Conservation (phyloP, 2,888 invertebrate species). For the Bombylius discolor region DNA sequence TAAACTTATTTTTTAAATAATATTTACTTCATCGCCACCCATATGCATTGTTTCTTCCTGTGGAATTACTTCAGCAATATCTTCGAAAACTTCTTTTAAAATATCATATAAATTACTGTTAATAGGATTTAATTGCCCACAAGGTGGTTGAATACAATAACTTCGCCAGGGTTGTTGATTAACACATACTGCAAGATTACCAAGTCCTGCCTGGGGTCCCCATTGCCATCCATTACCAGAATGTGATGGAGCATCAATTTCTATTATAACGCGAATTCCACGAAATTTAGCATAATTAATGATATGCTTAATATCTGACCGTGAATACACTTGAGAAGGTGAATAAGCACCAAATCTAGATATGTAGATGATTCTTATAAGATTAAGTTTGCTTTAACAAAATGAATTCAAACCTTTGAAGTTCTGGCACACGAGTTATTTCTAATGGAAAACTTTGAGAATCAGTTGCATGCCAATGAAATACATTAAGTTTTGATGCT, state of each 20-base stretch:
- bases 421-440: slow-evolving; percentile 56
- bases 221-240: slow-evolving; percentile 75
- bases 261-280: slow-evolving; percentile 74
- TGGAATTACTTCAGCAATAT: slow-evolving; percentile 47
- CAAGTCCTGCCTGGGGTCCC: slow-evolving; percentile 48
- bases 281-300: slow-evolving; percentile 62
- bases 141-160: slow-evolving; percentile 69
- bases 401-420: slow-evolving; percentile 48
- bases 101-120: slow-evolving; percentile 57
- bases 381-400: not conserved
- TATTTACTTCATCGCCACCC: slow-evolving; percentile 69
- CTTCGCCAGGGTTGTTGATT: slow-evolving; percentile 56
- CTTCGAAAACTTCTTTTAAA: slow-evolving; percentile 54
- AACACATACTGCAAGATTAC: slow-evolving; percentile 52
- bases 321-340: slow-evolving; percentile 51
- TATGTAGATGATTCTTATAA: slow-evolving; percentile 1
- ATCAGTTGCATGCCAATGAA: slow-evolving; percentile 89
- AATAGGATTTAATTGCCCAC: slow-evolving; percentile 70
- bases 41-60: slow-evolving; percentile 56
- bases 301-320: slow-evolving; percentile 50
- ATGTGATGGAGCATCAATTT: slow-evolving; percentile 82
- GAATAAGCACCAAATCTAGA: slow-evolving; percentile 62
- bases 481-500: slow-evolving; percentile 76
- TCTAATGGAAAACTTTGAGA: slow-evolving; percentile 85
- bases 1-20: slow-evolving; percentile 12